phyloP scores from a whole-genome alignment of 2,888 invertebrate species.

The Limnephilus lunatus region DNA sequence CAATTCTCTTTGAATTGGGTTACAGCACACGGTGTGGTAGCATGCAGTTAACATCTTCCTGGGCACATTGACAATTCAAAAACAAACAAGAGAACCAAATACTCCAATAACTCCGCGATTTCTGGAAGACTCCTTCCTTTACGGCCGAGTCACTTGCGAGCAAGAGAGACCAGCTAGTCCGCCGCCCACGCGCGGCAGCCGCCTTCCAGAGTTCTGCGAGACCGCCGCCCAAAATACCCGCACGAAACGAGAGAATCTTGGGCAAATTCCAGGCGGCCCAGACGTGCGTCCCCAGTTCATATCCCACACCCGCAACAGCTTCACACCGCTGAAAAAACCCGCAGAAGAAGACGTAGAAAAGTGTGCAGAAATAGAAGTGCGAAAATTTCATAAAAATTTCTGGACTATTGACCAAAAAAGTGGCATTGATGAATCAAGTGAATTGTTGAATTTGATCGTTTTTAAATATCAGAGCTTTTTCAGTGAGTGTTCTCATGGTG shows the following conservation, averaged over 20 bases:
- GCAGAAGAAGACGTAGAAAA: not conserved
- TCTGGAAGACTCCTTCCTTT: slow-evolving; percentile 16
- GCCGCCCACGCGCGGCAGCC: slow-evolving; percentile 42
- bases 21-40: not conserved
- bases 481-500: not conserved
- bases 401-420: not conserved
- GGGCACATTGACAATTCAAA: not conserved
- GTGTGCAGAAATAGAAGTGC: not conserved
- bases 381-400: not conserved
- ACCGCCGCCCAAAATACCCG: slow-evolving; percentile 50
- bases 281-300: not conserved
- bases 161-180: not conserved
- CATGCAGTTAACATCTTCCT: not conserved
- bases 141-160: not conserved
- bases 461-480: not conserved
- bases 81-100: not conserved
- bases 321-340: not conserved
- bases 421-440: not conserved
- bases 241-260: slow-evolving; percentile 37
- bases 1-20: not conserved
- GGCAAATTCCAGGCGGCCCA: slow-evolving; percentile 51
- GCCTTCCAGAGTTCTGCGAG: slow-evolving; percentile 45
- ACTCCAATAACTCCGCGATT: not conserved
- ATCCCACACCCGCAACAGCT: slow-evolving; percentile 7
- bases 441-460: slow-evolving; percentile 2